Evolutionary conservation across 2,888 invertebrate genomes (phyloP).

Genomic region (Vandiemenella viatica): DNA sequence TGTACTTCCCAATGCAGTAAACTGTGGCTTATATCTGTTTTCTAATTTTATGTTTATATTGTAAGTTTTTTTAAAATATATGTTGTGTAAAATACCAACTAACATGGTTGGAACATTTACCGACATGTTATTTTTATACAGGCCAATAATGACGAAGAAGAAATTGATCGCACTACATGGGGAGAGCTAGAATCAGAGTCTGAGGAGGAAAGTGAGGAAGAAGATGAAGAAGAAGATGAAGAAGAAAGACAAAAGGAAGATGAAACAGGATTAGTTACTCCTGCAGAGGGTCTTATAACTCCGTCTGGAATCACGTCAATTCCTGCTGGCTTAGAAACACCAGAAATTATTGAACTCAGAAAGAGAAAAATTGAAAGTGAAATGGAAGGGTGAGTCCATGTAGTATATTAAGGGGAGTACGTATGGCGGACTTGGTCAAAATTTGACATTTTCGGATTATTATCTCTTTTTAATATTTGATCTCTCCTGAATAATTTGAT

Average conservation of each 20-base stretch:
- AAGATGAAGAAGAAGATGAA: constrained; percentile 37
- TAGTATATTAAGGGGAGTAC: too few relatives aligned
- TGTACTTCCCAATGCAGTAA: too few relatives aligned
- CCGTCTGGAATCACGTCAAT: constrained; percentile 83
- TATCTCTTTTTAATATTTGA: too few relatives aligned
- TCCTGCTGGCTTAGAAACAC: constrained; percentile 93
- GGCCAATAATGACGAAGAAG: constrained; percentile 49
- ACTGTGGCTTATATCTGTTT: too few relatives aligned
- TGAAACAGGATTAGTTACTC: constrained; percentile 77
- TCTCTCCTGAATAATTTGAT: too few relatives aligned
- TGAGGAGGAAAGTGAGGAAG: constrained; percentile 54
- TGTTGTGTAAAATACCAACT: too few relatives aligned
- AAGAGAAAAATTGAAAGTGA: constrained; percentile 94
- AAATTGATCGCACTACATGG: constrained; percentile 89
- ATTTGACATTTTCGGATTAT: too few relatives aligned
- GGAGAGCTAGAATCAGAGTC: constrained; percentile 91
- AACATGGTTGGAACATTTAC: too few relatives aligned
- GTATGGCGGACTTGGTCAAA: too few relatives aligned
- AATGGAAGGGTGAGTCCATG: constrained; percentile 73
- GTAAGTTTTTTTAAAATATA: too few relatives aligned
- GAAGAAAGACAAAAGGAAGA: constrained; percentile 42
- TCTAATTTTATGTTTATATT: too few relatives aligned
- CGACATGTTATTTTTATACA: neutral
- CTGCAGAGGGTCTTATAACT: constrained; percentile 86
- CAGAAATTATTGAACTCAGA: constrained; percentile 92